Evolutionary conservation across 2,113 vertebrate genomes (phyloP).

Genomic region (Rattus rattus): DNA sequence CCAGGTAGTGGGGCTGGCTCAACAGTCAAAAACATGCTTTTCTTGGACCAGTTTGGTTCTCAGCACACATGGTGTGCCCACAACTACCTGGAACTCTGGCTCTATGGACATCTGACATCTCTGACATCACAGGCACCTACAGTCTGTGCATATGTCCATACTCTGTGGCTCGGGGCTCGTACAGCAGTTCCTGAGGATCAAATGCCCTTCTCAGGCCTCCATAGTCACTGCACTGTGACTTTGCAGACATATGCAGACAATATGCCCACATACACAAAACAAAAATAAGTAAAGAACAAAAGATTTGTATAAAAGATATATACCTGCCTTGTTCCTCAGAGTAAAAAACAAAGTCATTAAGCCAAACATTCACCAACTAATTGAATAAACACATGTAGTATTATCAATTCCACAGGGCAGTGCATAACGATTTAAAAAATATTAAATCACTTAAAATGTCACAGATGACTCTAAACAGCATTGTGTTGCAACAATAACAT

Average conservation of each 20-base stretch:
- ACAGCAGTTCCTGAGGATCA: too few relatives aligned
- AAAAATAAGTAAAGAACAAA: not conserved
- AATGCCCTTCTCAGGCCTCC: too few relatives aligned
- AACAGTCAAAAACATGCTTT: not conserved
- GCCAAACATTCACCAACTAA: not conserved
- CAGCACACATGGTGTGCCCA: not conserved
- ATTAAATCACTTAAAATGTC: not conserved
- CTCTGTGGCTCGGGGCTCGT: too few relatives aligned
- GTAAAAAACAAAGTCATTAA: not conserved
- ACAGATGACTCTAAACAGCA: not conserved
- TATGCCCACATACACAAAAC: not conserved
- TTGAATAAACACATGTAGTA: not conserved
- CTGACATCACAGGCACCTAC: not conserved
- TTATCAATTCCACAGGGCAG: not conserved
- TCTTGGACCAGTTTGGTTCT: not conserved
- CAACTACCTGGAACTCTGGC: not conserved
- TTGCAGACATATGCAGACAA: not conserved
- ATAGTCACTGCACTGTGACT: not conserved
- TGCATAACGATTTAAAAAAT: not conserved
- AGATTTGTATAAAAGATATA: not conserved
- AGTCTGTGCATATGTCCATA: not conserved
- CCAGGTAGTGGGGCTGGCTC: not conserved
- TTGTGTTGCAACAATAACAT: not conserved
- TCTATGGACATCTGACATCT: not conserved
- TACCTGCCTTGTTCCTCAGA: not conserved